Percentiles rank a stretch among this genome's conserved stretches.
Evolutionary conservation across 2,797 vertebrate genomes (phyloP).

Genomic region (Eospalax fontanierii): DNA sequence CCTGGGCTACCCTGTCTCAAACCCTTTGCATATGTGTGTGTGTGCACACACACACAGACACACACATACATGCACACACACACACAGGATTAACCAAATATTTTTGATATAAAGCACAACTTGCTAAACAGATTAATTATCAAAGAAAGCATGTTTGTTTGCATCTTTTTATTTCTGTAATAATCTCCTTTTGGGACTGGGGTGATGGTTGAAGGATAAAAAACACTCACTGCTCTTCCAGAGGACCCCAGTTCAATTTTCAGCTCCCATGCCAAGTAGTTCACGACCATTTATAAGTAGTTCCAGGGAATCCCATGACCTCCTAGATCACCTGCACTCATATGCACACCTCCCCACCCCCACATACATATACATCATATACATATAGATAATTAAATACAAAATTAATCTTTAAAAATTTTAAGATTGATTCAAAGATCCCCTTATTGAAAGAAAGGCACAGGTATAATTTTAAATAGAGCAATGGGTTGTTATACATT

Average conservation of each 20-base stretch:
- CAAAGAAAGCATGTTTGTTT: conserved; percentile 7
- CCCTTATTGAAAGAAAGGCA: background rate
- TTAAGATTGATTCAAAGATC: background rate
- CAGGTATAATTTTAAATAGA: conserved; percentile 24
- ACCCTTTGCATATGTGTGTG: too few species aligned
- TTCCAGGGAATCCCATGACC: background rate
- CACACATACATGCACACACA: background rate
- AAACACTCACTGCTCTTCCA: background rate
- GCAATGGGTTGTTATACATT: background rate
- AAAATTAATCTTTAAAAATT: too few species aligned
- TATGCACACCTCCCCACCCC: too few species aligned
- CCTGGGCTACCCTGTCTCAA: background rate
- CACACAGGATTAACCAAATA: background rate
- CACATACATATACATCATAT: too few species aligned
- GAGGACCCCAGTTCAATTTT: background rate
- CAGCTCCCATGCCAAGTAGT: background rate
- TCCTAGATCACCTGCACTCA: too few species aligned
- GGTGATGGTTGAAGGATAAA: background rate
- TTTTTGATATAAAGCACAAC: background rate
- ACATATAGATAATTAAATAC: too few species aligned
- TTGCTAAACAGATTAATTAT: background rate
- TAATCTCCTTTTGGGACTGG: background rate
- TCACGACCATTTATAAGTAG: background rate
- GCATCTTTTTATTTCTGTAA: background rate
- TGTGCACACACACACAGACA: background rate